Evolutionary conservation across 2,113 vertebrate species (phyloP), one percentile per base, ranked within the genome.

Genomic region (Peromyscus maniculatus): DNA sequence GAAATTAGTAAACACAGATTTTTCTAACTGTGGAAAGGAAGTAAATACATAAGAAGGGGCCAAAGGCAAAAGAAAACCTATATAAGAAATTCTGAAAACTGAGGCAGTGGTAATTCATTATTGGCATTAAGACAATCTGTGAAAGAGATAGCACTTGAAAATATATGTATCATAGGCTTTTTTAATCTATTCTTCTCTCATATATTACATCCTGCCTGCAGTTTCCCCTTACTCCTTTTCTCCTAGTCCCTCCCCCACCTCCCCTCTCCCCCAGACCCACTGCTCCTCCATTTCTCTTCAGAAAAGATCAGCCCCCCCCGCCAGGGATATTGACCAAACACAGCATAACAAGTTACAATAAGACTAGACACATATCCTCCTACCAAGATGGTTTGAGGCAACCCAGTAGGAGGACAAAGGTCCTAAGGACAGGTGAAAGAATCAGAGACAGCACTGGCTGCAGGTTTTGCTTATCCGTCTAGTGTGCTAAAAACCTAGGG

Each of bases 1-100:
- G 91, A 95, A 96, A 97, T 97, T 87, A 96, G 97, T 97, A 97
- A 98, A 98, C 96, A 96, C 97, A 98, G 97, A 96, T 98, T 97
- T 98, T 96, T 59, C 57, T 89, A 89, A 96, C 77, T 17, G 72
- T 88, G 64, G 49, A 96, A 92, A 28, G 55, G 82, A 98, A 96
- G 72, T 97, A 96, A 97, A 97, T 78, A 92, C 31, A 94, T 95
- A 94, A 96, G 95, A 97, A 94, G 36, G 78, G 84, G 21, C 71
- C 84, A 92, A 57, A 97, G 55, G 71, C 87, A 95, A 91, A 97
- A 95, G 79, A 39, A 62, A 93, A 94, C 49, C 52, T 97, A 84
- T 52, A 93, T 55, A 94, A 95, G 75, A 72, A 79, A 72, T 28
- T 67, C 86, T 64, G 92, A 90, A 96, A 95, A 93, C 36, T 0